Percentiles rank a stretch among this genome's conserved stretches.
These are phyloP conservation scores for Columbina picui DNA, from an alignment of 2,113 vertebrate species.

Conservation along the genomic window DNA sequence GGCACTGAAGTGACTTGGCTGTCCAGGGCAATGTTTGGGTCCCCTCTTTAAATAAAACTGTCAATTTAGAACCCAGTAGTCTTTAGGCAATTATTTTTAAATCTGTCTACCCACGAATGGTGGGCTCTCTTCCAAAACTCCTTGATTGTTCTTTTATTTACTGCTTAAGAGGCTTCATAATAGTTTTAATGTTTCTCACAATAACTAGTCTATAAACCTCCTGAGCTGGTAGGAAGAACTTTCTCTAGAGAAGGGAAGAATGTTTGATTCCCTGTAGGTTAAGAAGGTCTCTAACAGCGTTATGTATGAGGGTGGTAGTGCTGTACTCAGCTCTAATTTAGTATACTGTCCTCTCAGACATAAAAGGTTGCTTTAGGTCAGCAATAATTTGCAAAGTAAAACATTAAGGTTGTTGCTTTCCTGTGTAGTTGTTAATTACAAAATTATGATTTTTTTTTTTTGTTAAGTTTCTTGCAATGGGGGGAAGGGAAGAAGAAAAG, in stretches of 20 bases:
- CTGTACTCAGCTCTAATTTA: neutral
- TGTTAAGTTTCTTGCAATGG: neutral
- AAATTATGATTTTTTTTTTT: neutral
- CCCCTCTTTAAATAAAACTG: neutral
- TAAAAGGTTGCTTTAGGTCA: neutral
- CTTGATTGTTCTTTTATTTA: slow-evolving; percentile 4
- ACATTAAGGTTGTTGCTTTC: neutral
- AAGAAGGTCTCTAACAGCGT: neutral
- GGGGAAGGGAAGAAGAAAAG: neutral
- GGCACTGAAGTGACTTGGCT: neutral
- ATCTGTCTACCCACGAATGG: neutral
- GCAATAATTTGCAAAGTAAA: neutral
- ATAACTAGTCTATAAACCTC: neutral
- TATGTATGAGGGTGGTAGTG: neutral
- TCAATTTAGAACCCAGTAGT: neutral
- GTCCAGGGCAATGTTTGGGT: neutral
- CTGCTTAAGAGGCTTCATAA: neutral
- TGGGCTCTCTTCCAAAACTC: neutral
- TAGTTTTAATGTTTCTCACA: neutral
- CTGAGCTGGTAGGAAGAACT: neutral
- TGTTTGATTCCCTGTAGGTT: neutral
- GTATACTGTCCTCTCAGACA: neutral
- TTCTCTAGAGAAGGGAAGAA: neutral
- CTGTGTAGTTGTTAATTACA: neutral
- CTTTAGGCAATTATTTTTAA: slow-evolving; percentile 3